Evolutionary conservation across 2,113 vertebrate genomes (phyloP), one percentile per base, ranked within the genome.

Genomic region (Podarcis cretensis): DNA sequence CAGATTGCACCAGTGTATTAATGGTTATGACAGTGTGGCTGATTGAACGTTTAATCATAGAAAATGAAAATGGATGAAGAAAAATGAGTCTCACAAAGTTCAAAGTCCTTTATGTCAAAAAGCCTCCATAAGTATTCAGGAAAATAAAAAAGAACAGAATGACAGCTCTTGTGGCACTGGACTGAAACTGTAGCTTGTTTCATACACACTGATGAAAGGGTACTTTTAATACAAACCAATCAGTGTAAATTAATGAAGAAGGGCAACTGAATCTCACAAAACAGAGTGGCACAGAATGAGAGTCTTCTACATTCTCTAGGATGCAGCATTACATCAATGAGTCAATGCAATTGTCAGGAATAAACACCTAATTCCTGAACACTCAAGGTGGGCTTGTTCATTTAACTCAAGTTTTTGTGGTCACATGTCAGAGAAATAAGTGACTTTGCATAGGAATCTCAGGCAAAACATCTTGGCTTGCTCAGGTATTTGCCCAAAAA

Each of bases 31-130:
- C 81, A 94, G 68, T 78, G 81, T 68, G 85, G 89, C 68, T 76
- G 91, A 68, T 71, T 82, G 89, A 92, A 78, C 14, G 30, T 91
- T 94, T 93, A 93, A 92, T 92, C 90, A 89, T 13, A 12, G 79
- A 88, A 86, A 63, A 91, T 82, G 54, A 90, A 82, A 88, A 7
- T 78, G 20, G 27, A 90, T 81, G 18, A 87, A 10, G 86, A 90
- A 90, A 90, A 40, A 71, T 84, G 76, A 7, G 21, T 87, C 91
- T 88, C 30, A 68, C 59, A 69, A 88, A 84, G 87, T 83, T 88
- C 73, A 88, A n/a, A 89, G 74, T 7, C 35, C 83, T 90, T 93
- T 90, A 89, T 57, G 6, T 35, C 81, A 57, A 92, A 94, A 78
- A 2, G 79, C 75, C 77, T 75, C 65, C 13, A 85, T 0, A 0